phyloP scores from a whole-genome alignment of 2,797 vertebrate genomes.

The Mus minutoides region DNA sequence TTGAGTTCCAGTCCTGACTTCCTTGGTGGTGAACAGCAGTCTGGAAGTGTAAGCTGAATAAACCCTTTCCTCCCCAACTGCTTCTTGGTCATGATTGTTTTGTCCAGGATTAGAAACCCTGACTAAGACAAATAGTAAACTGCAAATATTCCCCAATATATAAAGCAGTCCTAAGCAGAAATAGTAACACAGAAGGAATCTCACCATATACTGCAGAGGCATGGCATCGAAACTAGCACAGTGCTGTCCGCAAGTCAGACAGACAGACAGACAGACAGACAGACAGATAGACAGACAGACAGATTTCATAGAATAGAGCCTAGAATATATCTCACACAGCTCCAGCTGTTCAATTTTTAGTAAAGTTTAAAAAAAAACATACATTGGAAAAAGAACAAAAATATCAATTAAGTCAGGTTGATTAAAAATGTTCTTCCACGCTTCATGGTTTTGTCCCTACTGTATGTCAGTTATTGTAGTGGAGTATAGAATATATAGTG shows the following conservation, averaged over 20 bases:
- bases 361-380: too few species aligned
- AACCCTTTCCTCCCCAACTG: too few species aligned
- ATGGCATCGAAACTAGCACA: neutral
- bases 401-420: neutral
- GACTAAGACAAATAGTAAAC: too few species aligned
- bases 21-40: too few species aligned
- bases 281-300: too few species aligned
- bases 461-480: neutral
- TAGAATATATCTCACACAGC: neutral
- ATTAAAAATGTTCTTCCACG: neutral
- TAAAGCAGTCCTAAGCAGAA: neutral
- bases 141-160: neutral
- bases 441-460: constrained; percentile 6
- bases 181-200: neutral
- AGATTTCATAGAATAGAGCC: neutral
- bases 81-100: too few species aligned
- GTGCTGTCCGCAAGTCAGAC: neutral
- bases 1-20: too few species aligned
- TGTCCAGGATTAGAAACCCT: too few species aligned
- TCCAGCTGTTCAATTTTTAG: neutral
- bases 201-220: neutral
- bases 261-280: too few species aligned
- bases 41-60: too few species aligned
- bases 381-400: neutral
- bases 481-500: neutral